Base-by-base conservation (phyloP, 2,797 vertebrate species). In the Anisognathus igniventris region DNA sequence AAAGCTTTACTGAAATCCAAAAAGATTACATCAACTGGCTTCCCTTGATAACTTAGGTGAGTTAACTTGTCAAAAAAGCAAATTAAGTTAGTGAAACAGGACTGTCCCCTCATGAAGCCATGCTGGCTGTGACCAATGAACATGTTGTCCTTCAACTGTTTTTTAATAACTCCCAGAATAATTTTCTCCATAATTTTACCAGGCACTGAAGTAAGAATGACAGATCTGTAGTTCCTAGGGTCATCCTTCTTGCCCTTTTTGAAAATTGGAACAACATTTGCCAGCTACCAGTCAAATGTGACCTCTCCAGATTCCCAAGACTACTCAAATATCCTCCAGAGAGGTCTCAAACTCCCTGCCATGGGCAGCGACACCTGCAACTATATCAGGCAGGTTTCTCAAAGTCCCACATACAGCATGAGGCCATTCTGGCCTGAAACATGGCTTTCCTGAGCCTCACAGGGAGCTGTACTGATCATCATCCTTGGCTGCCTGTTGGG, bases 401-500 rank as follows among this genome's bases (percentile, higher is more conserved):
- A 9, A 70, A 70, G n/a, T 4, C 16, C 17, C 17, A 30, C 16
- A 18, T 8, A 37, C 7, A 60, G 22, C 33, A 64, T 8, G 47
- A 84, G 20, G 57, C 12, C 57, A 39, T 88, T 85, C 75, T 60
- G 37, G 40, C 65, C 39, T 4, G 1, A 81, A 67, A 42, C 2
- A 1, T 8, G 28, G 28, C 14, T 72, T 87, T 80, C 31, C 58
- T 74, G 45, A 35, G 15, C 40, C 31, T 85, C 15, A 12, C 20
- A 31, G 15, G 33, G 27, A 86, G 14, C 72, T 79, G 19, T 11
- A 19, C 30, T n/a, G 39, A 44, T 60, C 19, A 56, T 7, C 6
- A 15, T 18, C 10, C 24, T 75, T 6, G 3, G 35, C 31, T n/a
- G 44, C 51, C 35, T 1, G 0, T 4, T 2, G 4, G 68, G 12